Base-by-base conservation (phyloP, 2,888 invertebrate species). In the Agrilus cyanescens region DNA sequence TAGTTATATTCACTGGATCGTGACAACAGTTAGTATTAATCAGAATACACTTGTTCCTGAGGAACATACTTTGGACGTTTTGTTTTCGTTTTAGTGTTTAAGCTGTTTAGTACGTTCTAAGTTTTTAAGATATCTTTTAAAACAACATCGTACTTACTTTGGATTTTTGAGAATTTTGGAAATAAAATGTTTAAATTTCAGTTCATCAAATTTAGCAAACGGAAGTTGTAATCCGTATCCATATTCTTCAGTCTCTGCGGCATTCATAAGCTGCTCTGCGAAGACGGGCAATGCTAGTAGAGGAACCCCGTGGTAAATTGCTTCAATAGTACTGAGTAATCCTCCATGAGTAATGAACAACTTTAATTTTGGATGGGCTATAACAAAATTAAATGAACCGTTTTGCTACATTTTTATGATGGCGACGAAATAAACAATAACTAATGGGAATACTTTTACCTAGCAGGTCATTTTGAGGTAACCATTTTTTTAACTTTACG, bases 181-280 rank as follows among this genome's bases (percentile, higher is more conserved):
- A 20, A 72, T 59, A 14, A 62, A 61, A 30, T 57, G 47, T 1
- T 60, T 52, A 12, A 71, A 45, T 10, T 56, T 56, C 43, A 66
- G 65, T 43, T 66, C 66, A n/a, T 60, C 61, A 10, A 72, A 48
- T 7, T 58, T 55, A 14, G 64, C 58, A 44, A 65, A 66, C 12
- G 54, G 55, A 6, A 71, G 42, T 4, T 53, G 55, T 6, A 63
- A 45, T 1, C 63, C 68, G 37, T 61, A 65, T 8, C 71, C 72
- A 10, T 29, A n/a, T 2, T n/a, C 13, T 34, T 35, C 44, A 4
- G 45, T 41, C n/a, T 32, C 37, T 5, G 30, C 42, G n/a, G 35
- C 33, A 37, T 49, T 46, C 5, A 37, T 36, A 10, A 15, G 13
- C 35, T 49, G 46, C 12, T 49, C 48, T 10, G 37, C 47, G 16